Conservation (phyloP, 2,888 invertebrate genomes). For the Graphium colonna region DNA sequence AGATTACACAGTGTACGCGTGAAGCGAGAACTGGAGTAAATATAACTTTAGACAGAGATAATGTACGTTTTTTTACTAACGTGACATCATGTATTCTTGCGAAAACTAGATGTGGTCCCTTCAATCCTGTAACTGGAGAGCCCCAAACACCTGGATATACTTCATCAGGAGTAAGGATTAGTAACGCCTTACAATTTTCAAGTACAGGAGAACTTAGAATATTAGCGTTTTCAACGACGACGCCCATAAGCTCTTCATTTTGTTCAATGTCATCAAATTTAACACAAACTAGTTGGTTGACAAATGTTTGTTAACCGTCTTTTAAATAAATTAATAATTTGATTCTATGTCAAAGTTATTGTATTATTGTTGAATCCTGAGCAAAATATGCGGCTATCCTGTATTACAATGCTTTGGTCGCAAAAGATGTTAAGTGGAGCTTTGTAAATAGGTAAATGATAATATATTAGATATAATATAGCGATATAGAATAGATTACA, state of each 20-base stretch:
- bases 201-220: constrained; percentile 76
- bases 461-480: no score
- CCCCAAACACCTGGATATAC: constrained; percentile 75
- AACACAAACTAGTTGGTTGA: constrained; percentile 74
- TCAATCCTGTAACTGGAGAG: constrained; percentile 84
- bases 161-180: constrained; percentile 54
- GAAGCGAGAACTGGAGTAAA: constrained; percentile 74
- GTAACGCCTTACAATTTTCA: constrained; percentile 80
- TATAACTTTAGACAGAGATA: constrained; percentile 69
- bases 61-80: constrained; percentile 80
- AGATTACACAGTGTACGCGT: constrained; percentile 77
- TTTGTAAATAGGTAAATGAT: no score
- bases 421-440: no score
- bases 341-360: no score
- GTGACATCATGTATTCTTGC: constrained; percentile 84
- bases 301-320: constrained; percentile 54
- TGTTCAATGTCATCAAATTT: constrained; percentile 74
- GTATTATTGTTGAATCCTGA: no score
- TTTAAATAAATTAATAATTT: no score
- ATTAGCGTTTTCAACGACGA: constrained; percentile 72
- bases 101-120: constrained; percentile 80
- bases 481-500: no score
- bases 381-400: no score
- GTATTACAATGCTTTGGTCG: no score
- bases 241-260: constrained; percentile 74